Base-by-base conservation (phyloP, 1,140 invertebrate species). In the Anoplolepis gracilipes region DNA sequence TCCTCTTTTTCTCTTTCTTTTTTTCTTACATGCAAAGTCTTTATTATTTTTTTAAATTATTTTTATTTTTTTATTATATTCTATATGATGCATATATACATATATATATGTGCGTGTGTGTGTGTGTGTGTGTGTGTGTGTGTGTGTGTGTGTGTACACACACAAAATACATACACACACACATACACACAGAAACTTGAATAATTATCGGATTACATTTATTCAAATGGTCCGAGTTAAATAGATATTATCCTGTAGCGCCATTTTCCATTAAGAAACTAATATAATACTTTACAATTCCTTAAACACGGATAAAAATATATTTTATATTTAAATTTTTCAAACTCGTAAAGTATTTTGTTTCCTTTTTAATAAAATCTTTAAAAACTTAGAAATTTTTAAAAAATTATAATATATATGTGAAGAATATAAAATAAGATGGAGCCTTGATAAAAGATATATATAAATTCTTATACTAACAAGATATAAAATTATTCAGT, bases 401-500 rank as follows among this genome's bases (percentile, higher is more conserved):
- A n/a, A n/a, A n/a, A n/a, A n/a, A n/a, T n/a, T n/a, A n/a, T n/a
- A n/a, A n/a, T n/a, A n/a, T 39, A 11, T 42, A 11, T 11, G 25
- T 28, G 19, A 22, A 42, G 30, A 59, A 6, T 33, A 25, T 22
- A 19, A 72, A 59, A 33, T 81, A 81, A 81, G 65, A 57, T 28
- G 49, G 28, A 81, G 65, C 78, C 65, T 81, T 81, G 62, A 57
- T 49, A 70, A 81, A 11, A 69, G 39, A 70, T 2, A 42, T 69
- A 69, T 57, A 19, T 70, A 36, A 72, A 53, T 70, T 70, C 62
- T 67, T 67, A 46, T 33, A 62, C 25, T 30, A 61, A 30, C 22
- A 33, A 72, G 42, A 77, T 19, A 28, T 67, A 28, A 36, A 78
- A 46, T 77, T 49, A 77, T 2, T 78, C 46, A 36, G 36, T 22